A percentile compares a stretch with the other conserved stretches of the same genome.
Conservation (phyloP, 1,140 invertebrate species). For the Caenorhabditis latens region DNA sequence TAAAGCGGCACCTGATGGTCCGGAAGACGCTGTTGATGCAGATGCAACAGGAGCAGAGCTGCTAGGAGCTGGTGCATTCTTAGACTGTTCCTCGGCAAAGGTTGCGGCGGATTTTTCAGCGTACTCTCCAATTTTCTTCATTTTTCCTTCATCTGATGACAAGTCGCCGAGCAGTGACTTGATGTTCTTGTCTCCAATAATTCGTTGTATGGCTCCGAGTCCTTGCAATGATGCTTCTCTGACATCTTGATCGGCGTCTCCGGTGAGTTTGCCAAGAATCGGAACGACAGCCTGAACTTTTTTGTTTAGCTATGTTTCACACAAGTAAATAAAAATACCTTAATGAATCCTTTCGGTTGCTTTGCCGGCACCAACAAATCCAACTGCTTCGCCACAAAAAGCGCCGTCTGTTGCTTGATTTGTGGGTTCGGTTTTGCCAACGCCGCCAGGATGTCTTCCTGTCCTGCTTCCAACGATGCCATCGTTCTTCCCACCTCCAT, state of each 20-base stretch:
- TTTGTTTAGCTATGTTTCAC: too few relatives aligned
- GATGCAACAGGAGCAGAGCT: neutral
- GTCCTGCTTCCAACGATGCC: conserved; percentile 64
- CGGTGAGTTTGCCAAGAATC: conserved; percentile 83
- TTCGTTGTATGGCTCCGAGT: conserved; percentile 91
- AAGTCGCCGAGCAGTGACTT: conserved; percentile 88
- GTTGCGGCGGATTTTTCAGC: neutral
- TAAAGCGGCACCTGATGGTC: neutral
- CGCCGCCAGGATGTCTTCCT: conserved; percentile 87
- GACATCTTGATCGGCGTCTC: conserved; percentile 77
- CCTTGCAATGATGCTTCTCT: conserved; percentile 83
- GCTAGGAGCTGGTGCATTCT: neutral
- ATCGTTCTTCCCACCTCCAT: conserved; percentile 84
- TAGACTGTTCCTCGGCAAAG: conserved; percentile 16
- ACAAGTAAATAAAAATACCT: conserved; percentile 78
- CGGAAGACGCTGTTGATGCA: neutral
- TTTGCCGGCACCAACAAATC: conserved; percentile 78
- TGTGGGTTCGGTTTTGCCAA: conserved; percentile 93
- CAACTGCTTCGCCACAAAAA: conserved; percentile 89
- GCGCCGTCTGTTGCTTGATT: conserved; percentile 90
- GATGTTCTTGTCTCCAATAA: conserved; percentile 91
- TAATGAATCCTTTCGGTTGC: conserved; percentile 89
- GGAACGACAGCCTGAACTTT: conserved; percentile 81
- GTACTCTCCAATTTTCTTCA: conserved; percentile 84
- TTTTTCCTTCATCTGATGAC: conserved; percentile 85